Evolutionary conservation across 30 jellyfish, hydroid and myxozoan genomes (phyloP), one percentile per base, ranked within the genome.

Genomic region (Aurelia sp.): DNA sequence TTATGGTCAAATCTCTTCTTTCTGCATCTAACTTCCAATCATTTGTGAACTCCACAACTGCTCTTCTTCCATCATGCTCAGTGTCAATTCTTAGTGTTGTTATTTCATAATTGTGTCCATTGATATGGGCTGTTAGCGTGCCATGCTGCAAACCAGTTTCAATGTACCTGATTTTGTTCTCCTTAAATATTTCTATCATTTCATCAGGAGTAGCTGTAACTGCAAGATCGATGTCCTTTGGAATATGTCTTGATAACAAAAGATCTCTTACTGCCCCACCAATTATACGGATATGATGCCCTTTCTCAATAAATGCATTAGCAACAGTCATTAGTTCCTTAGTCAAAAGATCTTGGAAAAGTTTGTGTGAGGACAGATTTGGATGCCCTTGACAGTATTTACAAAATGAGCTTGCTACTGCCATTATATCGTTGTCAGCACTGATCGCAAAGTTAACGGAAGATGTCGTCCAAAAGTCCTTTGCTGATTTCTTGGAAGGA

Each of bases 111-210:
- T 92, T 97, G 60, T 78, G 82, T 10, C 96, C 95, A 47, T 92
- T 85, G 35, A 92, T 17, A 78, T 88, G 98, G 20, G 97, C 98
- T 10, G 99, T 96, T 13, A 96, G 72, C 13, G 99, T 96, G 10
- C 99, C 99, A 82, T 96, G 99, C 55, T 92, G 96, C 78, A 92
- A 63, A n/a, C 99, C 99, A 13, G 99, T 96, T 81, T 92, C 99
- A 10, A 96, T 89, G 70, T 84, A 92, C 5, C 96, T 86, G 22
- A 92, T 88, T 11, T 70, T 74, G 50, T 80, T 73, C 22, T 67
- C 80, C 19, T 63, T 53, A 62, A 92, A 92, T 15, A 89, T 88
- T 13, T 51, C 81, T 72, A 88, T 82, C 97, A 96, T 96, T 80
- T 92, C 92, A 62, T 92, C 94, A 0, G 99, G 99, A 6, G 98